phyloP scores from a whole-genome alignment of 2,113 vertebrate species.

The Ranitomeya variabilis region DNA sequence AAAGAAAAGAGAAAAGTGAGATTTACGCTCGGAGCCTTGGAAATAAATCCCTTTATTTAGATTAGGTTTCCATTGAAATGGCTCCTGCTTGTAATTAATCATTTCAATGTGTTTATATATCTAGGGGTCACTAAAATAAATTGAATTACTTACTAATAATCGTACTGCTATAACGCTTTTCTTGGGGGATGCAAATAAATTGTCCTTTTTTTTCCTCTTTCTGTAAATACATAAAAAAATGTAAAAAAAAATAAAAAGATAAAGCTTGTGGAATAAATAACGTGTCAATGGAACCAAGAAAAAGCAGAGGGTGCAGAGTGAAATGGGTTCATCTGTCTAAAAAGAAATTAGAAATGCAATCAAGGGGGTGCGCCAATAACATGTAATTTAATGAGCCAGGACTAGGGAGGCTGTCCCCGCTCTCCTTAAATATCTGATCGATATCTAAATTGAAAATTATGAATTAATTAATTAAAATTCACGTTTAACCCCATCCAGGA shows the following conservation, averaged over 20 bases:
- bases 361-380: background rate
- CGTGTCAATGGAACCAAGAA: background rate
- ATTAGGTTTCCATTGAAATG: slow-evolving; percentile 70
- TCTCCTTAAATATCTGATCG: background rate
- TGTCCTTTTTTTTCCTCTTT: slow-evolving; percentile 33
- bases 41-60: slow-evolving; percentile 73
- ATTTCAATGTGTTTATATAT: slow-evolving; percentile 71
- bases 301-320: background rate
- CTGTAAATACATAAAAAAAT: slow-evolving; percentile 55
- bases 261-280: background rate
- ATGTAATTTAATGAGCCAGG: background rate
- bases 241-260: slow-evolving; percentile 2
- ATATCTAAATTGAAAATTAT: background rate
- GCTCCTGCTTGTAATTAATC: slow-evolving; percentile 70
- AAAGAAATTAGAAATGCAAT: background rate
- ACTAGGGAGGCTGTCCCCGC: background rate
- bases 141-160: slow-evolving; percentile 73
- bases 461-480: background rate
- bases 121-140: slow-evolving; percentile 69
- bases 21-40: slow-evolving; percentile 68
- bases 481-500: background rate
- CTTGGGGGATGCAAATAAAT: slow-evolving; percentile 70
- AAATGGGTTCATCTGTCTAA: background rate
- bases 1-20: slow-evolving; percentile 58
- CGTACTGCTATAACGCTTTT: slow-evolving; percentile 64